Base-by-base conservation (phyloP, 2,888 invertebrate genomes). In the Fragum whitleyi region DNA sequence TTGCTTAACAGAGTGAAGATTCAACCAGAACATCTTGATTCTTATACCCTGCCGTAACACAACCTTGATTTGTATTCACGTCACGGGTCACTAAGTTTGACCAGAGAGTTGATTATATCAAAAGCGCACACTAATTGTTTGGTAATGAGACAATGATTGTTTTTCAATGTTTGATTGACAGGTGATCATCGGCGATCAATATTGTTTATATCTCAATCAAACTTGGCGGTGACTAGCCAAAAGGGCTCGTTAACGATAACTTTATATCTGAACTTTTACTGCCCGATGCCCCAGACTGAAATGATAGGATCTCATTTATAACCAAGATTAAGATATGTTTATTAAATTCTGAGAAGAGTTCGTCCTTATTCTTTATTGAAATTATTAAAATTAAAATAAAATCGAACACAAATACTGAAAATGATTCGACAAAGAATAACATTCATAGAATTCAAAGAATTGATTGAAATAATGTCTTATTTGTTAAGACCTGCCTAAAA, bases 111-210 rank as follows among this genome's bases (percentile, higher is more conserved):
- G 65, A 65, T 39, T 39, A 36, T 32, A 65, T 65, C 65, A 39
- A 39, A 65, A 23, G 19, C 39, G 9, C 9, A 36, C 14, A 65
- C 65, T 39, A 65, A 65, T 65, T 65, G 39, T 21, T 47, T 28
- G 68, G 26, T 68, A 68, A 68, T 68, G 42, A 23, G 42, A 68
- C 51, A 21, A 47, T 68, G 28, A 68, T 36, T 68, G 68, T 51
- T 68, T 51, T 68, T 42, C 39, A 47, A n/a, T 68, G 68, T 51
- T 39, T 39, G 29, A 39, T 28, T 68, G 42, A 68, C 42, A 39
- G 68, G 68, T 68, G 47, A 68, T 68, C 68, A 51, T 28, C 21
- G 47, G 42, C 26, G 47, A 68, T 68, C 68, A 68, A 62, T 62
- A 62, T 62, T 62, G 29, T 29, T 62, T 62, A 32, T 32, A 32